phyloP scores from a whole-genome alignment of 2,113 vertebrate species.

The Peucedramus taeniatus region DNA sequence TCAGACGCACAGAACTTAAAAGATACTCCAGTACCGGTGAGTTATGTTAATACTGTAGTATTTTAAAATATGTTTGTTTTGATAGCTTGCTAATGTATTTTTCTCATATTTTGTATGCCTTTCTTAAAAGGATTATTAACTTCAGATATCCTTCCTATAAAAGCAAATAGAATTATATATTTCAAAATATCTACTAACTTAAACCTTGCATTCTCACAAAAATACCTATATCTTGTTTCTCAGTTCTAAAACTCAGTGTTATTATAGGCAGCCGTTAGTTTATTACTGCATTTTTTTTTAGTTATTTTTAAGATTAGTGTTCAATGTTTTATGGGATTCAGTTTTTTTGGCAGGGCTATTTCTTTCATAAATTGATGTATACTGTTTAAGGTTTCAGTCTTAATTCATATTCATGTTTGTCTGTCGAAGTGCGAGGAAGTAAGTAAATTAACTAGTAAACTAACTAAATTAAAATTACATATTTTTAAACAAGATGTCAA shows the following conservation, averaged over 20 bases:
- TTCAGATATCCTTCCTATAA: background rate
- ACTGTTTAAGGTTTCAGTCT: background rate
- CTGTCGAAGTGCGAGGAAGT: background rate
- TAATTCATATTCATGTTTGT: background rate
- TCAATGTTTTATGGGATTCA: background rate
- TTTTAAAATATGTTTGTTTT: background rate
- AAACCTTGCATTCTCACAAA: background rate
- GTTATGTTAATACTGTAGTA: background rate
- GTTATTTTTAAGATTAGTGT: background rate
- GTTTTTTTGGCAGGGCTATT: background rate
- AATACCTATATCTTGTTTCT: background rate
- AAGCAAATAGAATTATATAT: background rate
- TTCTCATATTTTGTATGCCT: background rate
- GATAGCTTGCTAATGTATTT: background rate
- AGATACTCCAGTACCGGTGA: conserved; percentile 74
- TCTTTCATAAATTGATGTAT: background rate
- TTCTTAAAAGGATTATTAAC: background rate
- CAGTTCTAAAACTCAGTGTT: background rate
- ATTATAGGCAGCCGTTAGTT: background rate
- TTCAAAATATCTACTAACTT: background rate
- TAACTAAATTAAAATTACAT: too few relatives aligned
- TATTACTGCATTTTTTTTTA: background rate
- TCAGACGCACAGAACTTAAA: conserved; percentile 78
- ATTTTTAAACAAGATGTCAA: background rate
- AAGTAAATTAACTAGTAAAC: background rate